Conservation (phyloP, 2,797 vertebrate species). For the Squalus acanthias region DNA sequence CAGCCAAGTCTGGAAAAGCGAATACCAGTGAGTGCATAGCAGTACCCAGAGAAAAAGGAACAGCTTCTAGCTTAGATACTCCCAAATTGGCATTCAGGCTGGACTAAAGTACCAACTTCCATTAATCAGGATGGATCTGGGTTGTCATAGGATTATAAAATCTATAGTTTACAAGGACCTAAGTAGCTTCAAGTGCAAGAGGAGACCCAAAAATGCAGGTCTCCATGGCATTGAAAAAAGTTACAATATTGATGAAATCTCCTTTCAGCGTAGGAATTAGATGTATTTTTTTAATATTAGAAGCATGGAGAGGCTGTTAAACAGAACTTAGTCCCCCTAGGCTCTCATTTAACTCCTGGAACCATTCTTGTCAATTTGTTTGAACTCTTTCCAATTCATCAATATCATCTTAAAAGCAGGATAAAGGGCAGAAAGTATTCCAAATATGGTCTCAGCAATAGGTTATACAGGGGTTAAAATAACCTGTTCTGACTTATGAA, state of each 20-base stretch:
- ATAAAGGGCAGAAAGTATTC: not conserved
- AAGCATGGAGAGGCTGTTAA: not conserved
- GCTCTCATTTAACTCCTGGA: not conserved
- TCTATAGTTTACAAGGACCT: too few species aligned
- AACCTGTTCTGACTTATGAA: not conserved
- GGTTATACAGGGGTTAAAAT: not conserved
- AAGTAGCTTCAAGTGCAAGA: not conserved
- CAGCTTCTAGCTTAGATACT: not conserved
- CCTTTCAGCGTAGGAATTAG: not conserved
- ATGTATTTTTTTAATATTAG: not conserved
- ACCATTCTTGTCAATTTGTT: not conserved
- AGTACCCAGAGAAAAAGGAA: not conserved
- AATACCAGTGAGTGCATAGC: not conserved
- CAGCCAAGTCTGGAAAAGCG: not conserved
- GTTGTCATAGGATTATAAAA: not conserved
- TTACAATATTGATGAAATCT: not conserved
- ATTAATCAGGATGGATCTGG: not conserved
- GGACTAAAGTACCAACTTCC: not conserved
- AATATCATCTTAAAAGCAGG: not conserved
- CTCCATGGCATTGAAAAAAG: not conserved
- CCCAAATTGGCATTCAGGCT: not conserved
- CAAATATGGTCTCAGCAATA: not conserved
- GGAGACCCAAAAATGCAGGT: not conserved
- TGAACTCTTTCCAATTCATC: not conserved
- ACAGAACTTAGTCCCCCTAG: not conserved